A percentile compares a stretch with the other conserved stretches of the same genome.
Conservation (phyloP, 2,113 vertebrate species). For the Erpornis zantholeuca region DNA sequence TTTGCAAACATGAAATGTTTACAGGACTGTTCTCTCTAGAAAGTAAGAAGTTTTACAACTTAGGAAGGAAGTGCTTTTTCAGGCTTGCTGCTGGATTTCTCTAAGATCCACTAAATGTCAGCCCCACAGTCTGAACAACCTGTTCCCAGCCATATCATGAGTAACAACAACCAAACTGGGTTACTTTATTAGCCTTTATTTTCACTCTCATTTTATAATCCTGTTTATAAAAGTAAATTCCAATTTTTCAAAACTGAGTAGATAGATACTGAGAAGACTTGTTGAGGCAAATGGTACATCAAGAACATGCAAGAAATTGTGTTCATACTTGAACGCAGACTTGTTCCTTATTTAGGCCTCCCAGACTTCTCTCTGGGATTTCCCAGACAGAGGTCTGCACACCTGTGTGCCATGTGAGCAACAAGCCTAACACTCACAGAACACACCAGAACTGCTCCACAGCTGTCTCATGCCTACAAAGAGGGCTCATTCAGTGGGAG, state of each 20-base stretch:
- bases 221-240: neutral
- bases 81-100: too few relatives aligned
- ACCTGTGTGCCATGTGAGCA: neutral
- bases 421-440: rapidly evolving
- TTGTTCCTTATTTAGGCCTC: neutral
- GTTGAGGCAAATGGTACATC: neutral
- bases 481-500: rapidly evolving
- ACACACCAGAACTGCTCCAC: neutral
- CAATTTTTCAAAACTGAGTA: neutral
- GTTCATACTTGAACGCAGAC: neutral
- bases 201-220: neutral
- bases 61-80: too few relatives aligned
- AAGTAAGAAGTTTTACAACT: too few relatives aligned
- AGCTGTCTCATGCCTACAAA: neutral
- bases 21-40: too few relatives aligned
- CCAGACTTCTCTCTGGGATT: neutral
- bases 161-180: neutral
- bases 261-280: neutral
- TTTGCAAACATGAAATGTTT: too few relatives aligned
- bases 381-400: neutral
- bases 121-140: neutral
- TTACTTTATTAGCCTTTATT: neutral
- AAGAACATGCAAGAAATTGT: neutral
- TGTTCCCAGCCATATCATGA: neutral
- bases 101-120: too few relatives aligned